Evolutionary conservation across 2,888 invertebrate species (phyloP), one percentile per base, ranked within the genome.

Genomic region (Anticlea derivata): DNA sequence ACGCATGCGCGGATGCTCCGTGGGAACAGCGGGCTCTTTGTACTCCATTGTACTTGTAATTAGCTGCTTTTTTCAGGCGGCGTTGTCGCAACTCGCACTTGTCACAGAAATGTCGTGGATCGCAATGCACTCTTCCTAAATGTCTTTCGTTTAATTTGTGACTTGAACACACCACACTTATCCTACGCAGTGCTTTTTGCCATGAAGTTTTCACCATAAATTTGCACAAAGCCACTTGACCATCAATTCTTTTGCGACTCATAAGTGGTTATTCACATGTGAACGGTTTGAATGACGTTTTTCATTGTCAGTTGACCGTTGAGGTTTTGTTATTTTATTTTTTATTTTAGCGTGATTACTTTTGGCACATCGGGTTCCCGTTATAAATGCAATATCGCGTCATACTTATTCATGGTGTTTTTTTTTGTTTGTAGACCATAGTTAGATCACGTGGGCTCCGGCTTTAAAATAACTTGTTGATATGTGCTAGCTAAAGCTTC

Each of bases 1-100:
- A 78, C 86, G 86, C 81, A 77, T 72, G 73, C 78, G 78, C 75
- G 68, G 84, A 80, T 78, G 85, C 75, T 75, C 77, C 89, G 88
- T 90, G 90, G 87, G 90, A 90, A 89, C 70, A 73, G 89, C 89
- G 89, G 89, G 58, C 62, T 78, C 86, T 89, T 89, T 88, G 87
- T 85, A 67, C 73, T 65, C 78, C 86, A 86, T 87, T 87, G 89
- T 86, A 84, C 70, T 80, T 74, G 86, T 79, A 89, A 89, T 90
- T 90, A 90, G 79, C 78, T 65, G 61, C 67, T 76, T 87, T 87
- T 89, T 84, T 72, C 67, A 45, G 64, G 63, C 63, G 47, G 44
- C 73, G 72, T 73, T 77, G 78, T 73, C 76, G 73, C 78, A 69
- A 74, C 65, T 77, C 75, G 83, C 80, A 80, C 86, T 86, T 84